phyloP scores from a whole-genome alignment of 2,888 invertebrate genomes.

The Ophonus ardosiacus region DNA sequence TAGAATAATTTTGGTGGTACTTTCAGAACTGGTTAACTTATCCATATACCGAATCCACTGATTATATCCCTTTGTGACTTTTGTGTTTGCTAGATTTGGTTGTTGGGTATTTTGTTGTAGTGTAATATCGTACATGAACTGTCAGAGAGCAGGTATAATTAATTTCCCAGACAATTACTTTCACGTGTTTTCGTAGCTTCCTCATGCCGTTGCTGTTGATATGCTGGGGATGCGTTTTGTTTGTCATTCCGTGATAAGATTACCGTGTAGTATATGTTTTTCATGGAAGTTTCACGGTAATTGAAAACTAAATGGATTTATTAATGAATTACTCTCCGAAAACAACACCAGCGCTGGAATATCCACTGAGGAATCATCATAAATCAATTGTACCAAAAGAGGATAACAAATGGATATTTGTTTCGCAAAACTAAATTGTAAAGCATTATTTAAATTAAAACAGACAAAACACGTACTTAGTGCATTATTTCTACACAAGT shows the following conservation, averaged over 20 bases:
- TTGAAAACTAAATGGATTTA: slow-evolving; percentile 43
- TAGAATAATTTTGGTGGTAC: too few species aligned
- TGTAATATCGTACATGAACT: not conserved
- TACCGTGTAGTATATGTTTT: slow-evolving; percentile 14
- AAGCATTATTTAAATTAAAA: not conserved
- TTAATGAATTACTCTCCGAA: slow-evolving; percentile 28
- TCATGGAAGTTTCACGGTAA: slow-evolving; percentile 38
- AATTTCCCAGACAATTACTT: slow-evolving; percentile 26
- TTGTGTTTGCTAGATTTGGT: not conserved
- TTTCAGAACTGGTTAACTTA: too few species aligned
- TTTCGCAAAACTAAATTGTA: not conserved
- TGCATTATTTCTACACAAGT: not conserved
- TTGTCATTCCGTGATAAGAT: slow-evolving; percentile 38
- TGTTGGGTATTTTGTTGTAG: not conserved
- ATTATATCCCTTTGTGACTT: too few species aligned
- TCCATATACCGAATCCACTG: too few species aligned
- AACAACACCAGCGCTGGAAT: slow-evolving; percentile 19
- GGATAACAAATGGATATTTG: not conserved
- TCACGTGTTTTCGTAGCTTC: slow-evolving; percentile 17
- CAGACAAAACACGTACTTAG: not conserved
- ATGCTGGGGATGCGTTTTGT: slow-evolving; percentile 19
- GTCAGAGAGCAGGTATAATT: not conserved
- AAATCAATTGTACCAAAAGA: not conserved
- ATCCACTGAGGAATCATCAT: not conserved
- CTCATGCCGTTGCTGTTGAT: not conserved